phyloP scores from a whole-genome alignment of 2,888 invertebrate genomes.

The Notodonta dromedarius region DNA sequence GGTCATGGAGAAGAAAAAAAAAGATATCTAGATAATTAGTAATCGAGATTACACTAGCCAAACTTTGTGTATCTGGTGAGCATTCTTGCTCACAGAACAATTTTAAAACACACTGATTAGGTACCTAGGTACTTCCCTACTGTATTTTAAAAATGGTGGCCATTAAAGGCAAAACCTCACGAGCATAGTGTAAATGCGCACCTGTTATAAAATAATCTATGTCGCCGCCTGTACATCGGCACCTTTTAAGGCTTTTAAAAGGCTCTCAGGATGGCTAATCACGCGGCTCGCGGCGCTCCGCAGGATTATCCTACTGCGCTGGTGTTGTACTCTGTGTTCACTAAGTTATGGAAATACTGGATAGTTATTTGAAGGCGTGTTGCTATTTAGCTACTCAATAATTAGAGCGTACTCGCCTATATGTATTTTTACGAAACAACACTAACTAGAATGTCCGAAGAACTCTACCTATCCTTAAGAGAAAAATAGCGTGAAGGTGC shows the following conservation, averaged over 20 bases:
- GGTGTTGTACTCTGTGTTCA: constrained; percentile 6
- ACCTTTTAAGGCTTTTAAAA: constrained; percentile 69
- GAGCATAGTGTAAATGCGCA: neutral
- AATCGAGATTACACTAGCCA: no score
- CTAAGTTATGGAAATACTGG: neutral
- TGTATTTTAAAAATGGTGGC: no score
- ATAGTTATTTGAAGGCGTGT: neutral
- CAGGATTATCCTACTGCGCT: constrained; percentile 51
- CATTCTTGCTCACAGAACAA: no score
- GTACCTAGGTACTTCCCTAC: no score
- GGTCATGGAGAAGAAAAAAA: no score
- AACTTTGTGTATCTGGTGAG: no score
- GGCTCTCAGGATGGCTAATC: constrained; percentile 66
- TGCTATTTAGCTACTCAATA: neutral
- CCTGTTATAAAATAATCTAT: constrained; percentile 20
- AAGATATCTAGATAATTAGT: no score
- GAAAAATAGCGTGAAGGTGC: neutral
- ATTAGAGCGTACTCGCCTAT: no score
- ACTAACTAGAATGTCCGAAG: no score
- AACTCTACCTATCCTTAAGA: no score
- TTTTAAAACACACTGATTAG: no score
- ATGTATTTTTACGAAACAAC: no score
- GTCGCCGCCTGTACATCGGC: constrained; percentile 35
- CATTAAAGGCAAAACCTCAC: neutral
- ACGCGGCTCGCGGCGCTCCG: constrained; percentile 50